phyloP scores from a whole-genome alignment of 2,888 invertebrate species.

The Lottia gigantea region DNA sequence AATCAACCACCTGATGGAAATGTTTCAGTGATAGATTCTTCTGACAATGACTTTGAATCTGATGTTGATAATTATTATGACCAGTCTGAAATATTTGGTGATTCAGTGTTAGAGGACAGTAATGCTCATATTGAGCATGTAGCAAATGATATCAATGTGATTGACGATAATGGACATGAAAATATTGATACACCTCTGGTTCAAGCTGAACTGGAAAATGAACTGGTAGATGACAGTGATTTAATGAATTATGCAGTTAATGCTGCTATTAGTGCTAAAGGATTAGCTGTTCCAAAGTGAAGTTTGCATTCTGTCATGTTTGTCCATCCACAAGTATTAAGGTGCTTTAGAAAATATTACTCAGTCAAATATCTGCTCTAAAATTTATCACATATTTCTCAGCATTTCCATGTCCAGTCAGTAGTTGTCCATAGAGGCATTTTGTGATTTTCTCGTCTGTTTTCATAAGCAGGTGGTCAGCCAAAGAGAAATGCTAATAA shows the following conservation, averaged over 20 bases:
- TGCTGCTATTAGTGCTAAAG: conserved; percentile 15
- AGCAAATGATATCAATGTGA: neutral
- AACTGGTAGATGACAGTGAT: conserved; percentile 3
- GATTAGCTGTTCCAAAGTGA: neutral
- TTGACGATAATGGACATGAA: neutral
- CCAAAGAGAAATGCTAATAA: too few species aligned
- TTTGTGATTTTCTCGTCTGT: too few species aligned
- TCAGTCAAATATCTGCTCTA: too few species aligned
- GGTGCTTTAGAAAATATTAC: too few species aligned
- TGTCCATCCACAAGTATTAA: too few species aligned
- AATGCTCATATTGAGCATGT: neutral
- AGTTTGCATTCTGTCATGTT: too few species aligned
- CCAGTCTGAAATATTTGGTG: neutral
- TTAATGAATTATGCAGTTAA: conserved; percentile 12
- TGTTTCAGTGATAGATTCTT: neutral
- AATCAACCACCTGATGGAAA: neutral
- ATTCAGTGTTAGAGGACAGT: neutral
- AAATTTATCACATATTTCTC: too few species aligned
- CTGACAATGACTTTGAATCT: neutral
- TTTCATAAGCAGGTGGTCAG: too few species aligned
- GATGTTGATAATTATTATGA: neutral
- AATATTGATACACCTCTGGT: neutral
- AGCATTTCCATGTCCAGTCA: too few species aligned
- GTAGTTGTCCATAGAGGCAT: too few species aligned
- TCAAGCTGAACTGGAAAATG: neutral